Evolutionary conservation across 2,113 vertebrate species (phyloP), one percentile per base, ranked within the genome.

Genomic region (Myodes glareolus): DNA sequence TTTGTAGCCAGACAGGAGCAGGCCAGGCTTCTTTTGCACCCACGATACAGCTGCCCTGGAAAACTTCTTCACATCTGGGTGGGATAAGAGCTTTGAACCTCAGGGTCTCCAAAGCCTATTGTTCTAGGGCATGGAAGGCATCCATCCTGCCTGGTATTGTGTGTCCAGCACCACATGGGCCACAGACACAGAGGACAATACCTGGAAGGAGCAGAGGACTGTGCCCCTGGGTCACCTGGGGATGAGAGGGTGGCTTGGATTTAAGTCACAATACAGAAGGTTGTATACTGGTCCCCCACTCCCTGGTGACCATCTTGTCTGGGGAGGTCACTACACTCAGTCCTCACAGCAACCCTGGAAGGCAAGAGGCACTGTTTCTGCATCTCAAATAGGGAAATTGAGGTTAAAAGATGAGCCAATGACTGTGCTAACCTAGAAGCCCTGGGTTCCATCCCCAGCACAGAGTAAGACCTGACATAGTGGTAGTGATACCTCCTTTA

Each of bases 241-340:
- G 29, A 25, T 23, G 0, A 5, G 8, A 39, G 47, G 0, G 3
- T 39, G n/a, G 8, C 39, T 6, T 73, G 47, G 67, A 14, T 31
- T 31, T 52, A 36, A 42, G n/a, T 45, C 11, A 8, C 21, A 7
- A 72, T 19, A 17, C 36, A 4, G 3, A 21, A 4, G 6, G 4
- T 39, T 25, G 36, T 52, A 25, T 42, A 50, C 86, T 65, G 19
- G 73, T 11, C 47, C 47, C 63, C 47, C 63, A 5, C 29, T 25
- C 4, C 21, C 13, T 23, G 27, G 4, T 23, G 73, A 19, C 21
- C 39, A 10, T 58, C 14, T 81, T 86, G 65, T 36, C 39, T 12
- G 19, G 42, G 21, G 6, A 81, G 27, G 27, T 23, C 17, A 1
- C 52, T 70, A 50, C 6, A 12, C 25, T 33, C 47, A 23, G 55